Conservation (phyloP, 2,113 vertebrate genomes). For the Phrynosoma blainvillii region DNA sequence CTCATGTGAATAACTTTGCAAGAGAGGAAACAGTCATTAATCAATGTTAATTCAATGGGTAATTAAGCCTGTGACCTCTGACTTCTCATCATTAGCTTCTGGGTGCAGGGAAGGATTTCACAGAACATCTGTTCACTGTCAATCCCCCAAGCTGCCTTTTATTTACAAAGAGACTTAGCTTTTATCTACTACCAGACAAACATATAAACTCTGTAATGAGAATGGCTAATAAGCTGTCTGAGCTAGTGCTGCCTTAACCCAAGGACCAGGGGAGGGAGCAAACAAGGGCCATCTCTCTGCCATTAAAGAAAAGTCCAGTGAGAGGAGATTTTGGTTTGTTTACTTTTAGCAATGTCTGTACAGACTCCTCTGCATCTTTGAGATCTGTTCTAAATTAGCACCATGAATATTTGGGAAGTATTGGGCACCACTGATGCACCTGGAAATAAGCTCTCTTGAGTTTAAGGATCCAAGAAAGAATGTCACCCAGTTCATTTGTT, state of each 20-base stretch:
- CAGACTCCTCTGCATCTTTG: neutral
- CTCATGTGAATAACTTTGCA: conserved; percentile 67
- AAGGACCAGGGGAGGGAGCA: conserved; percentile 7
- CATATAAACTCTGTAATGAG: conserved; percentile 47
- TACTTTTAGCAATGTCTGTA: neutral
- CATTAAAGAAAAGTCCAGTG: conserved; percentile 30
- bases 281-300: conserved; percentile 50
- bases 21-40: conserved; percentile 66
- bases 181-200: conserved; percentile 57
- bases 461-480: neutral
- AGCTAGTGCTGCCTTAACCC: conserved; percentile 31
- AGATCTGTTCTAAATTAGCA: neutral
- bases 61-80: conserved; percentile 64
- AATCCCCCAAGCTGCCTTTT: conserved; percentile 46
- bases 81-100: conserved; percentile 62
- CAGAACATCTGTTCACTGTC: conserved; percentile 67
- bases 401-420: neutral
- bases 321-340: conserved; percentile 41
- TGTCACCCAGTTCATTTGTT: neutral
- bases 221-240: conserved; percentile 52
- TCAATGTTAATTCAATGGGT: conserved; percentile 64
- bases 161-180: conserved; percentile 60
- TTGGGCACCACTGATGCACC: neutral
- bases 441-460: neutral
- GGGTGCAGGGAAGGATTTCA: conserved; percentile 55